Base-by-base conservation (phyloP, 2,888 invertebrate species). In the Physocephala rufipes region DNA sequence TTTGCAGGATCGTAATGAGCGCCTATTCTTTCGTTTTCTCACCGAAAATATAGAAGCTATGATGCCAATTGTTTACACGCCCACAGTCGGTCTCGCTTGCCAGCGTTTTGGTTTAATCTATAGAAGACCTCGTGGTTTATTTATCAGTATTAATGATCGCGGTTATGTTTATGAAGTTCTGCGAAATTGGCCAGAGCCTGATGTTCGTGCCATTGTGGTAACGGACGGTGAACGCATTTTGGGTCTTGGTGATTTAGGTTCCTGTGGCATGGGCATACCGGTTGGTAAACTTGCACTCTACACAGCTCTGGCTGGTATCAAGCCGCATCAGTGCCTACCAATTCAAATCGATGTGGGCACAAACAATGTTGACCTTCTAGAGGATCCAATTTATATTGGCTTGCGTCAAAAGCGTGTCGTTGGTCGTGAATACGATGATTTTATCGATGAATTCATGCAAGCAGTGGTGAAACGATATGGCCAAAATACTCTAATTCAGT, bases 51-150 rank as follows among this genome's bases (percentile, higher is more conserved):
- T 97, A 73, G 96, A 97, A 86, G 91, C 92, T 82, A 91, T 97
- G 87, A 93, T 99, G 92, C 99, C 99, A 0, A 96, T 99, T 80
- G 96, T 99, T 21, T 99, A 99, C 86, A 99, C 99, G 0, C 99
- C 99, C 0, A 98, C 98, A 0, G 99, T 99, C 21, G 99, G 99
- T 1, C 88, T 95, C 82, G 99, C 98, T 0, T 99, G 99, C 85
- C 98, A 98, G 87, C 94, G 95, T 82, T 99, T 97, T 82, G 98
- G 98, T 59, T 91, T 97, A 75, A 95, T 98, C 84, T 97, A 95
- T 86, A 90, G 97, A 75, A 90, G 96, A 82, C 97, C 98, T 0
- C 92, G 97, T 81, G 99, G 99, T 73, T 90, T 99, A 13, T 99
- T 97, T 85, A 92, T 99, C 78, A 97, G 98, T 2, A 95, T 97